A percentile compares a stretch with the other conserved stretches of the same genome.
These are phyloP conservation scores for Ptychobarbus kaznakovi DNA, from an alignment of 2,797 vertebrate species.

Conservation along the genomic window DNA sequence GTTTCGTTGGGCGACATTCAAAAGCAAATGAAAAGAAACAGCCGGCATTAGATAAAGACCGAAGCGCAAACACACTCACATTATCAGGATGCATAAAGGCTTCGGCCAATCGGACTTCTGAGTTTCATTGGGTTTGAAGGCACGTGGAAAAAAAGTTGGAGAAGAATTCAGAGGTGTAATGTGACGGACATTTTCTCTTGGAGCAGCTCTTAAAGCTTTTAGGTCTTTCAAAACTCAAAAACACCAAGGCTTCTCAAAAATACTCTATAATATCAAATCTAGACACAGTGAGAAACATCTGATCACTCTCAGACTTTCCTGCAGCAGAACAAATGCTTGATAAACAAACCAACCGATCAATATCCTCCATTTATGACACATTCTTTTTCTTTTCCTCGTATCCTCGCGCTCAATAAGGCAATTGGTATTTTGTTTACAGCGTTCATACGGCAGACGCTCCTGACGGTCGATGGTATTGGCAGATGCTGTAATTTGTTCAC, in stretches of 20 bases:
- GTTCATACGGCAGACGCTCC: neutral
- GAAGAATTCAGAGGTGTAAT: neutral
- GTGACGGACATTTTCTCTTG: conserved; percentile 2
- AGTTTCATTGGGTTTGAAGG: neutral
- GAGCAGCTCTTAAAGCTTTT: neutral
- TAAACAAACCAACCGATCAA: conserved; percentile 8
- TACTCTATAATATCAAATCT: neutral
- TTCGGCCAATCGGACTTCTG: neutral
- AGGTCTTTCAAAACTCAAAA: neutral
- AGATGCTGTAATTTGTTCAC: conserved; percentile 8
- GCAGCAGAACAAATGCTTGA: conserved; percentile 4
- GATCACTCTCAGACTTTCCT: neutral
- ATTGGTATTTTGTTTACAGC: conserved; percentile 16
- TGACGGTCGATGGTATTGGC: conserved; percentile 33
- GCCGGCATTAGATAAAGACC: neutral
- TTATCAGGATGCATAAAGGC: neutral
- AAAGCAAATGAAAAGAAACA: conserved; percentile 26
- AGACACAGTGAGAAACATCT: neutral
- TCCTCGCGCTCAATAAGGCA: neutral
- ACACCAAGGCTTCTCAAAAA: neutral
- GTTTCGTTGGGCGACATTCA: neutral
- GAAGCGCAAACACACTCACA: conserved; percentile 4
- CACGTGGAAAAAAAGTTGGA: neutral
- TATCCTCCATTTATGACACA: conserved; percentile 13
- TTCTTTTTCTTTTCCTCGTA: neutral